These are phyloP conservation scores for Harpalus rubripes DNA, from an alignment of 2,888 invertebrate genomes.

Conservation along the genomic window DNA sequence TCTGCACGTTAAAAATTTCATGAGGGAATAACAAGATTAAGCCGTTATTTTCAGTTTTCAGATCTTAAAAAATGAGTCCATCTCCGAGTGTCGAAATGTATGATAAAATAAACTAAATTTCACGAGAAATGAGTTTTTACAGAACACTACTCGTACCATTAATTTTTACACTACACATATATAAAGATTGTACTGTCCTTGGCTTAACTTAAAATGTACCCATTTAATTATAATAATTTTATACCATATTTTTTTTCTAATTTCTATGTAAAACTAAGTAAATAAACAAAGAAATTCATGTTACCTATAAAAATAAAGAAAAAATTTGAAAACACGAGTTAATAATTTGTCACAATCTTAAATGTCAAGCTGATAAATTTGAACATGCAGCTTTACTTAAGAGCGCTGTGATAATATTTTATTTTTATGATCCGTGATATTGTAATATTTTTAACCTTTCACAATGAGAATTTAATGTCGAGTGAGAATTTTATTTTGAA, in stretches of 20 bases:
- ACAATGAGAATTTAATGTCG: conserved; percentile 13
- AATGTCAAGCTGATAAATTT: conserved; percentile 37
- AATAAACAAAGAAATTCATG: neutral
- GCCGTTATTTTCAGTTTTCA: no score
- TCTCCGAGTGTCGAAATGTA: no score
- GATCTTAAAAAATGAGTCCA: no score
- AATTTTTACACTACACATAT: neutral
- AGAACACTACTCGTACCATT: neutral
- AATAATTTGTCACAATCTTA: conserved; percentile 40
- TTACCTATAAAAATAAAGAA: conserved; percentile 4
- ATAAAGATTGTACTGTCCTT: neutral
- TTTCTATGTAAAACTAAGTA: neutral
- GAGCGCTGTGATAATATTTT: conserved; percentile 35
- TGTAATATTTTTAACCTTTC: conserved; percentile 39
- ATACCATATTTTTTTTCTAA: neutral
- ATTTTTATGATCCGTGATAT: conserved; percentile 32
- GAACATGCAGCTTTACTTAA: conserved; percentile 40
- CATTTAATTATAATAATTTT: conserved; percentile 4
- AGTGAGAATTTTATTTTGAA: conserved; percentile 40
- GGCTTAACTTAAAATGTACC: neutral
- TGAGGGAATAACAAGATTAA: no score
- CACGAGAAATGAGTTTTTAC: neutral
- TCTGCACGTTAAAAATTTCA: no score
- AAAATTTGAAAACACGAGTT: conserved; percentile 12
- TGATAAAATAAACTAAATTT: no score